phyloP scores from a whole-genome alignment of 2,797 vertebrate genomes.

The Picus viridis region DNA sequence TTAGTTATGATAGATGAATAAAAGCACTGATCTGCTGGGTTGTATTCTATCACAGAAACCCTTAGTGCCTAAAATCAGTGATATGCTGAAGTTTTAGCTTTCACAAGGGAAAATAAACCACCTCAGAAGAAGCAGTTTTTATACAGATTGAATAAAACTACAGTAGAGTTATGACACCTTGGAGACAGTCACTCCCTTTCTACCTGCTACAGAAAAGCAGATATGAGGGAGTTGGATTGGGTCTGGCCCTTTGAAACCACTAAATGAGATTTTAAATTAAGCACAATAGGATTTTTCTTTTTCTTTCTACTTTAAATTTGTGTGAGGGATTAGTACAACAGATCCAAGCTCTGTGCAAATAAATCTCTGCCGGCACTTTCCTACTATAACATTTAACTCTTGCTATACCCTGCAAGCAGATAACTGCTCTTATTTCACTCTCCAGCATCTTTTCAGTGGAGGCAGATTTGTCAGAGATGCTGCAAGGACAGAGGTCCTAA shows the following conservation, averaged over 20 bases:
- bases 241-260: slow-evolving; percentile 25
- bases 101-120: background rate
- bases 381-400: slow-evolving; percentile 17
- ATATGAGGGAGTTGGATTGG: background rate
- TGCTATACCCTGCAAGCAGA: background rate
- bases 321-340: slow-evolving; percentile 46
- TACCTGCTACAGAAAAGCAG: slow-evolving; percentile 17
- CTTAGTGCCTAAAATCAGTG: background rate
- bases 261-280: slow-evolving; percentile 55
- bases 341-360: slow-evolving; percentile 1
- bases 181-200: background rate
- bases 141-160: background rate
- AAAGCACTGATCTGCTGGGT: background rate
- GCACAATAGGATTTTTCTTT: slow-evolving; percentile 27
- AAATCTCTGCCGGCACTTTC: background rate
- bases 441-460: background rate
- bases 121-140: background rate
- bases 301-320: slow-evolving; percentile 39
- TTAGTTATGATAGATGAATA: background rate
- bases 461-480: background rate
- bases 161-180: background rate
- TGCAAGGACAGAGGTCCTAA: background rate
- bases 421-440: background rate
- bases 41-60: background rate
- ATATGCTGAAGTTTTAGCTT: background rate